Conservation (phyloP, 2,113 vertebrate species). For the Bettongia penicillata region DNA sequence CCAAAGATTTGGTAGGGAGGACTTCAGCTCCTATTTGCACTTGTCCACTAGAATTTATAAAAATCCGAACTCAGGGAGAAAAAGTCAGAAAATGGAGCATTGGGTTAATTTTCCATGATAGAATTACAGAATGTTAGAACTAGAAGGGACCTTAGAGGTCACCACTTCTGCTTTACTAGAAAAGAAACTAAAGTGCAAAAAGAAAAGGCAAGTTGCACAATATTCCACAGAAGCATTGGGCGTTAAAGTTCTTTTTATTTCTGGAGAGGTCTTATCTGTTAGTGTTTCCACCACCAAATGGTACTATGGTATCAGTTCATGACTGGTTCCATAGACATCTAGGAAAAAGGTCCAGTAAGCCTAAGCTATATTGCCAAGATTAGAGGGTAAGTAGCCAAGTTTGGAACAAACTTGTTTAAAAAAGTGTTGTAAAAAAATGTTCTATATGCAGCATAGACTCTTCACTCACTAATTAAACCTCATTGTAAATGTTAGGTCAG, state of each 20-base stretch:
- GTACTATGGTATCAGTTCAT: neutral
- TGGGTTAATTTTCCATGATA: neutral
- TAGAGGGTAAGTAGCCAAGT: neutral
- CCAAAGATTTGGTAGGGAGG: neutral
- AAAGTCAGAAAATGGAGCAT: neutral
- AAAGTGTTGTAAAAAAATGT: neutral
- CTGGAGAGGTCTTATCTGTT: neutral
- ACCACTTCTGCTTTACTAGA: neutral
- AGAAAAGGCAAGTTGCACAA: neutral
- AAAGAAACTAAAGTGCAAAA: neutral
- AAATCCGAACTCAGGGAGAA: neutral
- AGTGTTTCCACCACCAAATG: too few species aligned
- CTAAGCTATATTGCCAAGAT: neutral
- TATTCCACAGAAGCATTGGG: neutral
- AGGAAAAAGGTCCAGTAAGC: neutral
- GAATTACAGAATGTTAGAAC: neutral
- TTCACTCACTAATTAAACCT: neutral
- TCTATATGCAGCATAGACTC: neutral
- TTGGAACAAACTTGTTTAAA: neutral
- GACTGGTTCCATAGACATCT: neutral
- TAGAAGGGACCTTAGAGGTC: neutral
- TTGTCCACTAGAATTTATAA: neutral
- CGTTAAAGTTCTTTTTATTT: neutral
- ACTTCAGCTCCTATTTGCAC: neutral
- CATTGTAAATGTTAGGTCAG: neutral